Conservation (phyloP, 2,888 invertebrate species). For the Lochmaea capreae region DNA sequence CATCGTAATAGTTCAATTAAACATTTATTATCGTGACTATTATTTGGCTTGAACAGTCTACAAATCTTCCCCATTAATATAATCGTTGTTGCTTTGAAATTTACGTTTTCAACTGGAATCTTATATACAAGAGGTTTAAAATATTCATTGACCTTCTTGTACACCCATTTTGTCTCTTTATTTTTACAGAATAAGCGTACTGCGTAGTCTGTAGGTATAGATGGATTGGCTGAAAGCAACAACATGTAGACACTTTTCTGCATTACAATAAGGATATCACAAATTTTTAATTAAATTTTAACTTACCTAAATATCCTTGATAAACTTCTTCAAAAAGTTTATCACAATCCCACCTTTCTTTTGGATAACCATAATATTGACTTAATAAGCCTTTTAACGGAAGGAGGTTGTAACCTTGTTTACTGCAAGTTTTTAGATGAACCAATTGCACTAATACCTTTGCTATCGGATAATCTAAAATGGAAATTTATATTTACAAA, state of each 20-base stretch:
- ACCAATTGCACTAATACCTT: conserved; percentile 63
- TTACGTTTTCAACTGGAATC: conserved; percentile 49
- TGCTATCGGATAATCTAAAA: conserved; percentile 61
- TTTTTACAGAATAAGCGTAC: conserved; percentile 64
- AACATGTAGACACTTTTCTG: conserved; percentile 6
- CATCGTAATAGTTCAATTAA: conserved; percentile 48
- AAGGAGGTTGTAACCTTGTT: conserved; percentile 57
- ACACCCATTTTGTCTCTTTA: conserved; percentile 61
- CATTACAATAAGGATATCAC: too few species aligned
- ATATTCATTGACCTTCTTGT: conserved; percentile 59
- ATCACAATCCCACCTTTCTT: conserved; percentile 52
- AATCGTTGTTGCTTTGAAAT: conserved; percentile 56
- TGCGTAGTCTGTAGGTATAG: conserved; percentile 48
- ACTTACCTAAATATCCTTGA: conserved; percentile 60
- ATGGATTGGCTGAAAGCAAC: conserved; percentile 55
- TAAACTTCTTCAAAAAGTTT: conserved; percentile 59
- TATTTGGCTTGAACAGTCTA: conserved; percentile 45
- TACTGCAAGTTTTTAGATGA: conserved; percentile 53
- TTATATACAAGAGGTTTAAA: conserved; percentile 55
- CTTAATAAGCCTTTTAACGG: conserved; percentile 60
- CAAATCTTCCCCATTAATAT: conserved; percentile 55
- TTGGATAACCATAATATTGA: conserved; percentile 63
- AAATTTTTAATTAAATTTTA: conserved; percentile 1
- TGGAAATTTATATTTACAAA: not conserved
- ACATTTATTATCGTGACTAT: conserved; percentile 42